Percentiles rank a stretch among this genome's conserved stretches.
These are phyloP conservation scores for Drosophila borealis DNA, from an alignment of 2,888 invertebrate genomes.

Conservation along the genomic window DNA sequence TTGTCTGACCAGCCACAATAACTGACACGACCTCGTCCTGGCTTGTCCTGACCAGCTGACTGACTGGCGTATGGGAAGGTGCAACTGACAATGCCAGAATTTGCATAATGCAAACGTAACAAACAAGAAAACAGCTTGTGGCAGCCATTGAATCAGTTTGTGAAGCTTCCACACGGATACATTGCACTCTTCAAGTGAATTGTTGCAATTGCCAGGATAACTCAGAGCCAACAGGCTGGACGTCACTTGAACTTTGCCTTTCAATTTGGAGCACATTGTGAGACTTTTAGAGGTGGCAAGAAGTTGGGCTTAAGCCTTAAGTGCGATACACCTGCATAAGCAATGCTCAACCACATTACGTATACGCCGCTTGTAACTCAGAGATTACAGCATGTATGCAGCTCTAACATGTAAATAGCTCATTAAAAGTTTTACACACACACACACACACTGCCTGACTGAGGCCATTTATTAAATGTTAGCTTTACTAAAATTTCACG, in stretches of 20 bases:
- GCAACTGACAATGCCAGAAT: constrained; percentile 43
- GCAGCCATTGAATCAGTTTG: constrained; percentile 24
- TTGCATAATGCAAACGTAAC: constrained; percentile 39
- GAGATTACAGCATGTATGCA: constrained; percentile 12
- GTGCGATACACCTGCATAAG: constrained; percentile 22
- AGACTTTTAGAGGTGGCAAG: constrained; percentile 1
- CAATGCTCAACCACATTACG: constrained; percentile 26
- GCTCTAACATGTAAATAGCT: constrained; percentile 56
- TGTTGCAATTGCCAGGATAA: constrained; percentile 25
- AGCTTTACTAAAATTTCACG: constrained; percentile 70
- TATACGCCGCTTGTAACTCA: constrained; percentile 42
- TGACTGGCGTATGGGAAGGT: constrained; percentile 25
- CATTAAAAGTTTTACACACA: constrained; percentile 59
- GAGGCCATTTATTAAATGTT: constrained; percentile 78
- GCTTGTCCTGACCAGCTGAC: constrained; percentile 10
- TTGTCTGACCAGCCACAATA: constrained; percentile 24
- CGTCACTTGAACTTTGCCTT: constrained; percentile 8
- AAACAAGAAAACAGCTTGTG: constrained; percentile 22
- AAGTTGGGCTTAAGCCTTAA: constrained; percentile 23
- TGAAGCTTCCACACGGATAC: constrained; percentile 21
- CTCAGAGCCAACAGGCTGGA: constrained; percentile 8
- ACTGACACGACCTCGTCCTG: constrained; percentile 34
- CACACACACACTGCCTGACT: constrained; percentile 9
- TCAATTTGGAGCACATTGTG: neutral
- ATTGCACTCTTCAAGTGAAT: constrained; percentile 20